Evolutionary conservation across 2,888 invertebrate species (phyloP).

Genomic region (Cryptophagus acutangulus): DNA sequence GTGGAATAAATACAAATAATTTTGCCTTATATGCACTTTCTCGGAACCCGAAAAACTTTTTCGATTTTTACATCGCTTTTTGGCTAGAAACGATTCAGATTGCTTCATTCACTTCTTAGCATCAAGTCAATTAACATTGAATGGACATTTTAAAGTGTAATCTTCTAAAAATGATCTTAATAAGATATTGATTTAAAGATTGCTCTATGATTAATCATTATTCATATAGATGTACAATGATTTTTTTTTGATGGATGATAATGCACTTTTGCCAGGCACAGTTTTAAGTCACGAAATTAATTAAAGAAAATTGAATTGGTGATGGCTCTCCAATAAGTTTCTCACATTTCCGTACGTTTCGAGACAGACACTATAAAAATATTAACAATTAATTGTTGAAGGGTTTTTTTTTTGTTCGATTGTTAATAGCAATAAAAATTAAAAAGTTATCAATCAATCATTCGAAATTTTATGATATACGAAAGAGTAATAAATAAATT

Average conservation of each 20-base stretch:
- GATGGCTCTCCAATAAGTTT: too few species aligned
- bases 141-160: constrained; percentile 5
- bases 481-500: neutral
- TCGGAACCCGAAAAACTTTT: neutral
- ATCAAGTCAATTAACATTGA: constrained; percentile 8
- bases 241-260: constrained; percentile 21
- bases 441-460: neutral
- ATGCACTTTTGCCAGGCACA: constrained; percentile 10
- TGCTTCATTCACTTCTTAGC: too few species aligned
- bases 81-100: too few species aligned
- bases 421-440: neutral
- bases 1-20: constrained; percentile 12
- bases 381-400: neutral
- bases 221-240: constrained; percentile 17
- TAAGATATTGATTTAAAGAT: constrained; percentile 24
- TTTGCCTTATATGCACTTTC: neutral
- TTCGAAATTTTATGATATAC: constrained; percentile 1
- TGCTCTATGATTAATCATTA: constrained; percentile 23
- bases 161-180: too few species aligned
- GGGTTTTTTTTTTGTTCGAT: neutral
- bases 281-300: constrained; percentile 15
- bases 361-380: too few species aligned
- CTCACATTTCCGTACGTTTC: too few species aligned
- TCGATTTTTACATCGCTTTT: constrained; percentile 5
- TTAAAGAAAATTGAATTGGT: constrained; percentile 11